Evolutionary conservation across 2,113 vertebrate genomes (phyloP), one percentile per base, ranked within the genome.

Genomic region (Trichechus manatus): DNA sequence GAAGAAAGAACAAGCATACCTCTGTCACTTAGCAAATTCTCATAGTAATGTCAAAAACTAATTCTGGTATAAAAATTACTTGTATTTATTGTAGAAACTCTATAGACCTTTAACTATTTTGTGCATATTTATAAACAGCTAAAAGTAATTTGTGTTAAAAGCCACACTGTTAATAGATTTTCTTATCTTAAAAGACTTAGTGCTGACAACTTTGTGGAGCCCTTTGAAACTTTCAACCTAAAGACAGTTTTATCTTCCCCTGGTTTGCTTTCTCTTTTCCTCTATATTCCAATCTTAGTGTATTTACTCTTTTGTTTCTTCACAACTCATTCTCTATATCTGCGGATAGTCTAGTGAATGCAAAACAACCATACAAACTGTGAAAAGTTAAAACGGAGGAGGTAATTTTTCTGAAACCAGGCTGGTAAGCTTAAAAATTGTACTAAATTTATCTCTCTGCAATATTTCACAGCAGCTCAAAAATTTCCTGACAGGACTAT

Each of bases 1-100:
- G 33, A 78, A 68, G 11, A 83, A 87, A 78, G 74, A 68, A 42
- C 9, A 23, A 44, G 68, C 8, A 22, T 88, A 61, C 72, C 95
- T 96, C 92, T 97, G 79, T 95, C 97, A 85, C 84, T 93, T 97
- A 77, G 75, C 87, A 95, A 98, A 95, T 96, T 68, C 84, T n/a
- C 9, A 84, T 68, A 96, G 9, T 23, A 15, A 0, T 87, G 70
- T 96, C 74, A 97, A 96, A 89, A 94, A 93, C 31, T 88, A 95
- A 95, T 97, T 94, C 53, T 96, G 39, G 9, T 50, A 56, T 77
- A 90, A 31, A 95, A 91, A 19, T 66, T 63, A 90, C 20, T 91
- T 84, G 19, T 70, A 78, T 79, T 97, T 72, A 53, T 59, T 20
- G 23, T 19, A 96, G 82, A 91, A 97, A 92, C 0, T 87, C 61